Evolutionary conservation across 2,113 vertebrate genomes (phyloP).

Genomic region (Hippocampus abdominalis): DNA sequence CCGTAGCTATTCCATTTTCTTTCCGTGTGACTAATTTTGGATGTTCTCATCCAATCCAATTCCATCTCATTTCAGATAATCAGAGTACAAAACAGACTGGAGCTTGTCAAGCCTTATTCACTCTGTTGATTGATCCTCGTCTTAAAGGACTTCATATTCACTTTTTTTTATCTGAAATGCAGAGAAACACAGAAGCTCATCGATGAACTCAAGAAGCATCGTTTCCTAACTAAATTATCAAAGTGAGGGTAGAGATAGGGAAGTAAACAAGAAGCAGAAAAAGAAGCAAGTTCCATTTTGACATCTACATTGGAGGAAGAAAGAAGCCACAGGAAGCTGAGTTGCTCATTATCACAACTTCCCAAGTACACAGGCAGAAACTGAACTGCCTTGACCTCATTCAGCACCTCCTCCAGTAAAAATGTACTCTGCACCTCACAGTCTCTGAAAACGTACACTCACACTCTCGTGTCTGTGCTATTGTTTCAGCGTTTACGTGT

Average conservation of each 20-base stretch:
- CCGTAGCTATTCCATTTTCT: not conserved
- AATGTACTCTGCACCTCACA: not conserved
- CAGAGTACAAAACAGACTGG: not conserved
- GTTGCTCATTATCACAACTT: conserved; percentile 10
- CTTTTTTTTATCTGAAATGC: not conserved
- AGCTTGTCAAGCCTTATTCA: not conserved
- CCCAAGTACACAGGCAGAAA: not conserved
- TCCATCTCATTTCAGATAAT: not conserved
- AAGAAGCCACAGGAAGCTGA: not conserved
- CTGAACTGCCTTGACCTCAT: not conserved
- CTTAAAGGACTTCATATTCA: not conserved
- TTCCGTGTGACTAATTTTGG: not conserved
- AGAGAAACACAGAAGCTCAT: not conserved
- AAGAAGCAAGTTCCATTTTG: conserved; percentile 7
- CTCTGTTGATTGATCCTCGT: not conserved
- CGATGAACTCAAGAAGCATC: conserved; percentile 8
- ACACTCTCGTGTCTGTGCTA: not conserved
- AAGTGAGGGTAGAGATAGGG: not conserved
- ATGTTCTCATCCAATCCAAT: conserved; percentile 8
- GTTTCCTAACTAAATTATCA: conserved; percentile 2
- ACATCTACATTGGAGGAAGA: conserved; percentile 16
- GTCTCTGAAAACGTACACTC: not conserved
- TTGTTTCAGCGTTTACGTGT: not conserved
- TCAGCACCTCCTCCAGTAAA: not conserved
- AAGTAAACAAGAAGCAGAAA: not conserved